These are phyloP conservation scores for Saguinus imperator DNA, from an alignment of 2,113 vertebrate species.

Conservation along the genomic window DNA sequence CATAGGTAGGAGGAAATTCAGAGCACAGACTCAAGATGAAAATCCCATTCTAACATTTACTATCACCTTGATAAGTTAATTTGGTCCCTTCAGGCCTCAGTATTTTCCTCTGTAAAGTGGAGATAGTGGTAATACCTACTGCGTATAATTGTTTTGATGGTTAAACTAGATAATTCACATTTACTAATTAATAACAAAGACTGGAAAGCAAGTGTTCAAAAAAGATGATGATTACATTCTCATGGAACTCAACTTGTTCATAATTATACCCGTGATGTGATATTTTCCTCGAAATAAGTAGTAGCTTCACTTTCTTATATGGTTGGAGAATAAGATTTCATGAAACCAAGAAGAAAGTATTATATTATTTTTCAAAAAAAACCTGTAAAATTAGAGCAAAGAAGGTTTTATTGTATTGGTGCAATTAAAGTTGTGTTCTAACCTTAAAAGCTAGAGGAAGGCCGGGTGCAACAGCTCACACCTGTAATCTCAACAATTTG, in stretches of 20 bases:
- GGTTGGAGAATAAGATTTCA: not conserved
- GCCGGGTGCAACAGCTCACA: not conserved
- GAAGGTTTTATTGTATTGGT: not conserved
- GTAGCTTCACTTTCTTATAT: not conserved
- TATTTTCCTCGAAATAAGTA: not conserved
- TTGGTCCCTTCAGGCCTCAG: not conserved
- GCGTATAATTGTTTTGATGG: not conserved
- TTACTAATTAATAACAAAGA: not conserved
- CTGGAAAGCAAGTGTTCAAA: not conserved
- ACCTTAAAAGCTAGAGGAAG: not conserved
- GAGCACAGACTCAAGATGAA: not conserved
- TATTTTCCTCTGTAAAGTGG: not conserved
- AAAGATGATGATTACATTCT: not conserved
- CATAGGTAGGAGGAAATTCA: not conserved
- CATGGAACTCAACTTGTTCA: not conserved
- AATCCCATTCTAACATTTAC: not conserved
- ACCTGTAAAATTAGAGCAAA: not conserved
- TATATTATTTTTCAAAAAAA: not conserved
- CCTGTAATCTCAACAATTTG: not conserved
- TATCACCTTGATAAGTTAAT: not conserved
- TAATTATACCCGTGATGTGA: not conserved
- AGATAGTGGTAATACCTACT: not conserved
- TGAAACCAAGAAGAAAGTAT: not conserved
- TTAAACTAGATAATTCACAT: not conserved
- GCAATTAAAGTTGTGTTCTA: not conserved